These are phyloP conservation scores for Clarias macrocephalus DNA, from an alignment of 2,113 vertebrate species.

Conservation along the genomic window DNA sequence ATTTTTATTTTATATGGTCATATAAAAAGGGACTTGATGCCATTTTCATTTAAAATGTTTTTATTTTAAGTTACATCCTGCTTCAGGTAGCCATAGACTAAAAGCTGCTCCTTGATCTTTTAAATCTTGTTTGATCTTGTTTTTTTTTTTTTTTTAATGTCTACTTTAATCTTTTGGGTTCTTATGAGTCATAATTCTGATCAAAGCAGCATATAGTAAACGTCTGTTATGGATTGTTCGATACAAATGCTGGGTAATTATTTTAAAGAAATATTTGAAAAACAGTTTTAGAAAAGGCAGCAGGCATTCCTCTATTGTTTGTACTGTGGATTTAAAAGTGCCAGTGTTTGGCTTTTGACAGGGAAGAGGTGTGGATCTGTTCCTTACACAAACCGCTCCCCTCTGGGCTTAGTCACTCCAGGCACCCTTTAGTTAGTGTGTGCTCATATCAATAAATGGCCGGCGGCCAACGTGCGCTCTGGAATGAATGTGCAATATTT, in stretches of 20 bases:
- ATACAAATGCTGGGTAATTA: not conserved
- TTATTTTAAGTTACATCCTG: not conserved
- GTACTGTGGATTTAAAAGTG: slow-evolving; percentile 3
- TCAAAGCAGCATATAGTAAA: not conserved
- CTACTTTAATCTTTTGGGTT: not conserved
- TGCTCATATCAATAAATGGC: slow-evolving; percentile 1
- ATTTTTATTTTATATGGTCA: not conserved
- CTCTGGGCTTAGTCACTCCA: slow-evolving; percentile 21
- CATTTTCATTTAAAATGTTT: slow-evolving; percentile 26
- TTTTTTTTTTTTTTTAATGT: not conserved
- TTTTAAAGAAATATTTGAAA: not conserved
- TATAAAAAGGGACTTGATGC: slow-evolving; percentile 32
- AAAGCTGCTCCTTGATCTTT: not conserved
- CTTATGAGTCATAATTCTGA: not conserved
- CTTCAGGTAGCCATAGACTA: not conserved
- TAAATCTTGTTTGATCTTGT: too few species aligned
- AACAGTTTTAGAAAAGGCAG: not conserved
- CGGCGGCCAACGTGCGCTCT: not conserved
- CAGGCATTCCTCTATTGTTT: not conserved
- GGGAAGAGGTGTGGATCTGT: slow-evolving; percentile 36
- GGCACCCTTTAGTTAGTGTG: not conserved
- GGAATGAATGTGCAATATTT: slow-evolving; percentile 35
- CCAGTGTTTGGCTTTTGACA: slow-evolving; percentile 26
- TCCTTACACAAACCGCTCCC: slow-evolving; percentile 42
- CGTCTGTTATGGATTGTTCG: not conserved